A percentile compares a stretch with the other conserved stretches of the same genome.
phyloP scores from a whole-genome alignment of 2,113 vertebrate species.

The human (Homo sapiens) region DNA sequence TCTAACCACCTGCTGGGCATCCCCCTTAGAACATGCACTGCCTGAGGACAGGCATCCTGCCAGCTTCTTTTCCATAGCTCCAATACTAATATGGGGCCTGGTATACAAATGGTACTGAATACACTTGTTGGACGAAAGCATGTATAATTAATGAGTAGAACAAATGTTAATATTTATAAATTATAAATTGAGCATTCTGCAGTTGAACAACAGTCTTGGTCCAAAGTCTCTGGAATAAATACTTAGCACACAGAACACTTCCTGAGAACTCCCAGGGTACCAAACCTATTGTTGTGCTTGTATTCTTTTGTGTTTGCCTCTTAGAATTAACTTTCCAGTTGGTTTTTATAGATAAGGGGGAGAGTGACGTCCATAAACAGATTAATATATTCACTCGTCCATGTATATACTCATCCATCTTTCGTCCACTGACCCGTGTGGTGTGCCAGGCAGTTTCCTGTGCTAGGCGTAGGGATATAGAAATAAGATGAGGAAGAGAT shows the following conservation, averaged over 20 bases:
- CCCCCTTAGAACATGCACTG: rapidly evolving
- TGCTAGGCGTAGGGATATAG: not conserved
- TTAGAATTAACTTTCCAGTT: not conserved
- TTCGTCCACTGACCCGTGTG: not conserved
- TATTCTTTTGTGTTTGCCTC: not conserved
- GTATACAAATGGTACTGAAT: not conserved
- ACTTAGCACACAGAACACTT: not conserved
- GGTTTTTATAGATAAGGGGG: not conserved
- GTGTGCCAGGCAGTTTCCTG: not conserved
- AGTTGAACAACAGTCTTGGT: not conserved
- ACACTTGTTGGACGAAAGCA: not conserved
- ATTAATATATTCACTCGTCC: too few species aligned
- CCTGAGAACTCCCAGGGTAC: not conserved
- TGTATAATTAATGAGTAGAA: not conserved
- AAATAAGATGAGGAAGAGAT: not conserved
- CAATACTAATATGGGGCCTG: not conserved
- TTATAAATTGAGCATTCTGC: not conserved
- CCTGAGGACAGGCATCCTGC: not conserved
- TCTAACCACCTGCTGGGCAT: rapidly evolving
- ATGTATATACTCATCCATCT: not conserved
- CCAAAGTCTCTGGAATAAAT: not conserved
- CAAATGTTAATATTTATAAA: not conserved
- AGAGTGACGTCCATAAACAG: not conserved
- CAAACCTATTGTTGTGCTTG: not conserved
- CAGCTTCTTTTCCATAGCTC: not conserved